phyloP scores from a whole-genome alignment of 2,888 invertebrate species.

The Pyrgus malvae region DNA sequence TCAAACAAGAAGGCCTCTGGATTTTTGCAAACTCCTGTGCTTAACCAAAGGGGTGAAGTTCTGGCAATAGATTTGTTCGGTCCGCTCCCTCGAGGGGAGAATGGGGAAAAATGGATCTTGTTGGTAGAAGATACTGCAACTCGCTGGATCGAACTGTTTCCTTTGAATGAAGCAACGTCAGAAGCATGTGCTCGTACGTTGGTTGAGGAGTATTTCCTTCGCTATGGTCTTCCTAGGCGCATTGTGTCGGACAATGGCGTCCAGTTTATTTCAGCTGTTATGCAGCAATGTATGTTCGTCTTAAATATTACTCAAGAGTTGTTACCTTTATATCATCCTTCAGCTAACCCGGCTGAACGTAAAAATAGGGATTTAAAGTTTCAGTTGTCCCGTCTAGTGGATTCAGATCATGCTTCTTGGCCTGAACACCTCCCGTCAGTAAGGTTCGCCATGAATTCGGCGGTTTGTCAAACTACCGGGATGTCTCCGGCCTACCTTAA shows the following conservation, averaged over 20 bases:
- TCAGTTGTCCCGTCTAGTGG: constrained; percentile 37
- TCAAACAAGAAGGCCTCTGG: background rate
- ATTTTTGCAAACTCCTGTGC: background rate
- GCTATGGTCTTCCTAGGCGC: constrained; percentile 11
- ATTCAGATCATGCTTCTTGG: constrained; percentile 36
- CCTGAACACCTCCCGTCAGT: constrained; percentile 34
- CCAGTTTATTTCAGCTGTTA: constrained; percentile 29
- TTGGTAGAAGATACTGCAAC: background rate
- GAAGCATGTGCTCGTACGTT: background rate
- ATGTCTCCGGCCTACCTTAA: background rate
- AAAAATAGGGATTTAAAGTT: constrained; percentile 42
- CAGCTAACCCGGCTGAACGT: constrained; percentile 46
- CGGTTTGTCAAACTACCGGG: constrained; percentile 11
- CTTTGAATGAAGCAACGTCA: background rate
- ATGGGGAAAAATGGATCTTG: background rate
- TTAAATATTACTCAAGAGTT: background rate
- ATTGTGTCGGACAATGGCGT: constrained; percentile 31
- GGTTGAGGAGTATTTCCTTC: background rate
- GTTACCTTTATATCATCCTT: constrained; percentile 39
- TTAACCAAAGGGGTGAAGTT: constrained; percentile 4
- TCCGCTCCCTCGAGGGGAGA: background rate
- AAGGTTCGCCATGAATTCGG: constrained; percentile 40
- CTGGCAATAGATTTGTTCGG: constrained; percentile 11
- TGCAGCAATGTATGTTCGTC: background rate
- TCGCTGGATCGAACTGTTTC: background rate